Conservation (phyloP, 2,797 vertebrate species). For the Lithobates pipiens region DNA sequence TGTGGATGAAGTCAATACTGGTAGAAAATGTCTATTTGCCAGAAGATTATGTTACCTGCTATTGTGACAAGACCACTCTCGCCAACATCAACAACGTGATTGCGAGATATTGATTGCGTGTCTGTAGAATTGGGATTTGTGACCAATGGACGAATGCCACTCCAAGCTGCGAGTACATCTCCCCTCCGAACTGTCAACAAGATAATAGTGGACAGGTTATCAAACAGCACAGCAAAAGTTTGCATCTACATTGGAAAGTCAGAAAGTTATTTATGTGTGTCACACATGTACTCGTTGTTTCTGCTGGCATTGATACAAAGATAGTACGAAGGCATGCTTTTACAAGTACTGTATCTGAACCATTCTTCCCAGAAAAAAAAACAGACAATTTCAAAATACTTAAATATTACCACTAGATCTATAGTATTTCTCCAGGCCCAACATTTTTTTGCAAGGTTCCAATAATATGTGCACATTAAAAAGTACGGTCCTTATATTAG, state of each 20-base stretch:
- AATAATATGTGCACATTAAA: too few species aligned
- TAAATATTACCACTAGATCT: too few species aligned
- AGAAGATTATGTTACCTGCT: conserved; percentile 80
- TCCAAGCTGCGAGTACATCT: conserved; percentile 96
- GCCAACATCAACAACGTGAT: conserved; percentile 89
- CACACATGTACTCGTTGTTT: too few species aligned
- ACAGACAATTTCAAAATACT: too few species aligned
- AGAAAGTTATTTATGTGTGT: too few species aligned
- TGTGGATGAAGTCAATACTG: background rate
- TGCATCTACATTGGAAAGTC: background rate
- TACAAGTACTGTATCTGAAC: too few species aligned
- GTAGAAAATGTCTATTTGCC: conserved; percentile 3
- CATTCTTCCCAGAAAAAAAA: too few species aligned
- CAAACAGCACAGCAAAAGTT: background rate
- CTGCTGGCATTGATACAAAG: too few species aligned
- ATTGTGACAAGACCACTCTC: conserved; percentile 91
- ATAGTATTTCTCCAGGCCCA: too few species aligned
- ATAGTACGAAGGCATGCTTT: too few species aligned
- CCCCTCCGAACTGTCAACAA: conserved; percentile 88
- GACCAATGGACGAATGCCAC: conserved; percentile 94
- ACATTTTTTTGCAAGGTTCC: too few species aligned
- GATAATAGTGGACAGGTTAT: conserved; percentile 48
- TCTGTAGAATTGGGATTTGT: conserved; percentile 92
- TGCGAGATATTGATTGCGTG: conserved; percentile 93
- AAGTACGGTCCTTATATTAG: too few species aligned